These are phyloP conservation scores for Cephalophus harveyi DNA, from an alignment of 2,113 vertebrate species.

Conservation along the genomic window DNA sequence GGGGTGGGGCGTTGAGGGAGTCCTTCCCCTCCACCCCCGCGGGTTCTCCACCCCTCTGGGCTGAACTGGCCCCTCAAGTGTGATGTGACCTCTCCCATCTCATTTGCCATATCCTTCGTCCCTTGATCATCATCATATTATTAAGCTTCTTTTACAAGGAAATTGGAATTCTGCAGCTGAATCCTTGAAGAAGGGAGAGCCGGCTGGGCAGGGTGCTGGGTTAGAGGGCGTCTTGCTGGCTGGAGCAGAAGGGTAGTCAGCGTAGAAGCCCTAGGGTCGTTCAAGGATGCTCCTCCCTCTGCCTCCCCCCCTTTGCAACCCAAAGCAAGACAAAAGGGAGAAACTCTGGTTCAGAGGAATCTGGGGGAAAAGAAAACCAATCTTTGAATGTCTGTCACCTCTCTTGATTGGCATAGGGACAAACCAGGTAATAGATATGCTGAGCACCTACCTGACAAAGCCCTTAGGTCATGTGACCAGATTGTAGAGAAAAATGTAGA, in stretches of 20 bases:
- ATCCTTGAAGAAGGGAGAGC: neutral
- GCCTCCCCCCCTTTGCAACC: neutral
- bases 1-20: neutral
- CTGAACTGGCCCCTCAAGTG: neutral
- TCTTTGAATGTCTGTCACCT: neutral
- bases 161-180: neutral
- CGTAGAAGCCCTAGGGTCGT: neutral
- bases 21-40: neutral
- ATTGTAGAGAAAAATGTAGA: neutral
- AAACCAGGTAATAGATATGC: neutral
- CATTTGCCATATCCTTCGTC: neutral
- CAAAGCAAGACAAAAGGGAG: neutral
- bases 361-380: neutral
- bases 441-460: neutral
- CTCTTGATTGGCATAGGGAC: neutral
- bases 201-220: neutral
- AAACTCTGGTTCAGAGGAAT: neutral
- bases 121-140: neutral
- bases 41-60: conserved; percentile 45
- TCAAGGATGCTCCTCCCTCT: neutral
- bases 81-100: neutral
- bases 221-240: neutral
- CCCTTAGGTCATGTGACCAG: neutral
- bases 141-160: neutral
- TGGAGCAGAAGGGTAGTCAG: neutral